Base-by-base conservation (phyloP, 2,888 invertebrate genomes). In the Orchestes rusci region DNA sequence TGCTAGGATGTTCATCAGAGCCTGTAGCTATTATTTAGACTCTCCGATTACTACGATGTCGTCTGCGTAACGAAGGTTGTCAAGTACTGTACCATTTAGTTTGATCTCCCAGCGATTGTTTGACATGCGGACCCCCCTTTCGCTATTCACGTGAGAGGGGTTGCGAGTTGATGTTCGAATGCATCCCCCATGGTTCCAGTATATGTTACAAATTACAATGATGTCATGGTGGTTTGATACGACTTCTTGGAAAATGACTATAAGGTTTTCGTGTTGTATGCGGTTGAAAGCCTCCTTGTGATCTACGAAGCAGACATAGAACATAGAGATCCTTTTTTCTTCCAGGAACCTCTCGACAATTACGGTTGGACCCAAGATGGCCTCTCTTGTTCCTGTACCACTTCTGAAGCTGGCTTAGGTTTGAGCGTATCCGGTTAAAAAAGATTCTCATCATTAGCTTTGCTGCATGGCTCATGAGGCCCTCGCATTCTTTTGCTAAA, bases 391-490 rank as follows among this genome's bases (percentile, higher is more conserved):
- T 5, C 23, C 23, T 23, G 5, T 23, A 10, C 10, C 23, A 7
- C 23, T 23, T 23, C 23, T 23, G 10, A 23, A 23, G 5, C 23
- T 23, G 5, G 23, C 23, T 7, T 5, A 23, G 10, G 5, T 31
- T 31, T 5, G 31, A 10, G 31, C 31, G 31, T 31, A 31, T 31
- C 31, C 31, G 5, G 8, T 31, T 31, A 12, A 31, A 31, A 7
- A 31, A 10, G 8, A 10, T 31, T 31, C 31, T 31, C 12, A 31
- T 31, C 8, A 31, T 10, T 10, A 31, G 7, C 31, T 31, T 31
- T 31, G 31, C 12, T 31, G 31, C 31, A 10, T 31, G 8, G 10
- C 31, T 31, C 31, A 31, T 10, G 12, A 31, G 31, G 31, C 31
- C 31, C 13, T 31, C 5, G 8, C 31, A 7, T 31, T 31, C 5